Evolutionary conservation across 2,888 invertebrate species (phyloP).

Genomic region (Candidula unifasciata): DNA sequence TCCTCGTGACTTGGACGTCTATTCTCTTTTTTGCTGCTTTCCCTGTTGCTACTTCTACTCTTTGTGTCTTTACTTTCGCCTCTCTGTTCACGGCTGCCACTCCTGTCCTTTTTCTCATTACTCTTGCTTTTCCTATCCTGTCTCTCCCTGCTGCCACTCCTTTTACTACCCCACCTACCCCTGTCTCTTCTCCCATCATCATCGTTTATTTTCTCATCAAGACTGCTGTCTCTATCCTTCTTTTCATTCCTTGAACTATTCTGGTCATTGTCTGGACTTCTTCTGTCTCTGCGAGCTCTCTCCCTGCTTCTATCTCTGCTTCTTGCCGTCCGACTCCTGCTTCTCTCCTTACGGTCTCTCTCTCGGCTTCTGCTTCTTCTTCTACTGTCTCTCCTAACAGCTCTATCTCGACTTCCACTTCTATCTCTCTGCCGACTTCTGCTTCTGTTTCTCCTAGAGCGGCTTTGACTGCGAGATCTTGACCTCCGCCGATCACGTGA

Average conservation of each 20-base stretch:
- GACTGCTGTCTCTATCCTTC: conserved; percentile 5
- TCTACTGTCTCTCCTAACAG: not conserved
- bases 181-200: not conserved
- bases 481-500: conserved; percentile 45
- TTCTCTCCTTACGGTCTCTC: conserved; percentile 27
- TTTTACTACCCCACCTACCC: conserved; percentile 5
- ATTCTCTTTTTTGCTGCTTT: not conserved
- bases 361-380: conserved; percentile 10
- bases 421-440: conserved; percentile 41
- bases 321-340: not conserved
- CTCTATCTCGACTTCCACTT: conserved; percentile 37
- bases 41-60: not conserved
- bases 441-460: conserved; percentile 34
- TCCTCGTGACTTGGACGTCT: conserved; percentile 6
- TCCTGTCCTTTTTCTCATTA: conserved; percentile 26
- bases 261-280: not conserved
- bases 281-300: not conserved
- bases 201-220: conserved; percentile 4
- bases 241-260: not conserved
- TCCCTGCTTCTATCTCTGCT: not conserved
- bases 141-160: conserved; percentile 2
- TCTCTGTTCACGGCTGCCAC: conserved; percentile 10
- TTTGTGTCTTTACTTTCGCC: not conserved
- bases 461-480: conserved; percentile 31
- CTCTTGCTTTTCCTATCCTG: not conserved